Conservation (phyloP, 2,888 invertebrate genomes). For the Xestia xanthographa region DNA sequence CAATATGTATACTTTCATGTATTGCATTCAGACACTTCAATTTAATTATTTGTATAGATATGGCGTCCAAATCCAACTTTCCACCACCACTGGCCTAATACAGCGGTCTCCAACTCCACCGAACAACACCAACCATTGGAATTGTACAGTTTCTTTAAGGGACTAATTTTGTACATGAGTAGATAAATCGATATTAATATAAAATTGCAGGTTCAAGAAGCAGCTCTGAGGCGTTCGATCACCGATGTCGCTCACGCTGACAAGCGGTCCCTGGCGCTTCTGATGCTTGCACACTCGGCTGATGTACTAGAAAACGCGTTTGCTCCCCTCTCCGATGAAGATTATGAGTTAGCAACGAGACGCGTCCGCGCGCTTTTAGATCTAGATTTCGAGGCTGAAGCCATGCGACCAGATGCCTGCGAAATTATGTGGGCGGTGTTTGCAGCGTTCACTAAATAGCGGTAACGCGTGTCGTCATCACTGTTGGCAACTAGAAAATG, state of each 20-base stretch:
- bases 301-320: conserved; percentile 99
- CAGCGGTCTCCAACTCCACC: not conserved
- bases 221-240: conserved; percentile 98
- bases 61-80: not conserved
- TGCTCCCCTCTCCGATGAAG: conserved; percentile 98
- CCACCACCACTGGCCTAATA: not conserved
- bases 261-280: conserved; percentile 97
- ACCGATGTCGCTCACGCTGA: conserved; percentile 99
- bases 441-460: conserved; percentile 99
- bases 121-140: not conserved
- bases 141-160: not conserved
- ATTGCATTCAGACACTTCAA: too few species aligned
- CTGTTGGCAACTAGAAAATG: conserved; percentile 68
- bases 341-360: conserved; percentile 99
- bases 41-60: not conserved
- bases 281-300: conserved; percentile 99
- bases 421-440: conserved; percentile 99
- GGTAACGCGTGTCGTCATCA: conserved; percentile 72
- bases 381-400: conserved; percentile 98
- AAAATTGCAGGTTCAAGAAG: conserved; percentile 96
- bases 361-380: conserved; percentile 98
- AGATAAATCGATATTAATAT: not conserved
- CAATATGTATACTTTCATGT: too few species aligned
- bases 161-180: not conserved
- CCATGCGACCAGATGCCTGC: conserved; percentile 96